Evolutionary conservation across 2,888 invertebrate genomes (phyloP).

Genomic region (Gisinianus flammeolus): DNA sequence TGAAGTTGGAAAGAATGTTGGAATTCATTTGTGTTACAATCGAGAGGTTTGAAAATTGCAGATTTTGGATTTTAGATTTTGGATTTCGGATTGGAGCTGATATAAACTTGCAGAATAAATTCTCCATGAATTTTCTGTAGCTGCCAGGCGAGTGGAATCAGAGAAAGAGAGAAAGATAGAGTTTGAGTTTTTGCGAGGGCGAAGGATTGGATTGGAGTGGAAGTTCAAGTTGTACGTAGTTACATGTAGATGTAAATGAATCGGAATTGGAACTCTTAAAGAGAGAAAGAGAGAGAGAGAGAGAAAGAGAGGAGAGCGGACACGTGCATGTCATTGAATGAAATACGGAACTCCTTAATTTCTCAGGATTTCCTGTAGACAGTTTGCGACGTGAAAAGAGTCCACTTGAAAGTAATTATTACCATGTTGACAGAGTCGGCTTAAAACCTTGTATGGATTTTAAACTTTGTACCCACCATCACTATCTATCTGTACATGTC

Average conservation of each 20-base stretch:
- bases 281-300: not conserved
- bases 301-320: not conserved
- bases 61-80: too few relatives aligned
- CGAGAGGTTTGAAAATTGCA: too few relatives aligned
- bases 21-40: too few relatives aligned
- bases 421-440: conserved; percentile 1
- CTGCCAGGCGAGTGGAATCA: too few relatives aligned
- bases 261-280: too few relatives aligned
- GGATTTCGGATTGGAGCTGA: too few relatives aligned
- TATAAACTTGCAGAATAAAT: too few relatives aligned
- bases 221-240: too few relatives aligned
- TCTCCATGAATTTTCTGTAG: too few relatives aligned
- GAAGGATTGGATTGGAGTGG: not conserved
- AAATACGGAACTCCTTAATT: not conserved
- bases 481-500: too few relatives aligned
- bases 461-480: not conserved
- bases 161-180: not conserved
- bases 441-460: not conserved
- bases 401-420: conserved; percentile 17
- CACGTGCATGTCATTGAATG: conserved; percentile 4
- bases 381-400: not conserved
- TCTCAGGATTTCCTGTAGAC: conserved; percentile 1
- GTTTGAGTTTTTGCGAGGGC: not conserved
- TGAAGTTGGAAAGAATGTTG: too few relatives aligned
- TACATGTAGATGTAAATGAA: too few relatives aligned